Evolutionary conservation across 2,888 invertebrate species (phyloP).

Genomic region (Petrophora chlorosata): DNA sequence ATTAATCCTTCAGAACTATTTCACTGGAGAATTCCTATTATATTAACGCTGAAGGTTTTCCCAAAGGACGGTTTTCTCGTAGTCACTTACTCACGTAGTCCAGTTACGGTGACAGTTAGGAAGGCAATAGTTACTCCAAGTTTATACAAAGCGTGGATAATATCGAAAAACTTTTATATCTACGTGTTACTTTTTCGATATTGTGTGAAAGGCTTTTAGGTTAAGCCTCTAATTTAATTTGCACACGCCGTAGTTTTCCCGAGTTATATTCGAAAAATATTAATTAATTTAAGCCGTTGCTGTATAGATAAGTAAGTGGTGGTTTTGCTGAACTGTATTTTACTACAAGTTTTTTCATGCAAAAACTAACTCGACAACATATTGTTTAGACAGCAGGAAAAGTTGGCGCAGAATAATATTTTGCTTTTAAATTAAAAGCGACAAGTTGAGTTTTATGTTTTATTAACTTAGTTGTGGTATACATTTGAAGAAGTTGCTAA

Average conservation of each 20-base stretch:
- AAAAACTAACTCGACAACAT: slow-evolving; percentile 11
- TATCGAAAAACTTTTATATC: neutral
- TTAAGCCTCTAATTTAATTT: slow-evolving; percentile 21
- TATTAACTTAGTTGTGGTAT: neutral
- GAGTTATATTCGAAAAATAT: slow-evolving; percentile 12
- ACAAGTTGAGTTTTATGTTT: neutral
- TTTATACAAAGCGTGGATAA: neutral
- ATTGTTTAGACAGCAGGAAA: slow-evolving; percentile 17
- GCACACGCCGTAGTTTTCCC: slow-evolving; percentile 1
- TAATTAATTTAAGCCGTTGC: slow-evolving; percentile 14
- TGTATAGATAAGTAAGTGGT: slow-evolving; percentile 4
- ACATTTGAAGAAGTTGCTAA: too few relatives aligned
- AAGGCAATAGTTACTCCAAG: neutral
- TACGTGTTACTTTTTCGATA: slow-evolving; percentile 4
- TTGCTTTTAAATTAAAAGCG: neutral
- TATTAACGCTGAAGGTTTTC: too few relatives aligned
- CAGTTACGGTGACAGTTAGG: too few relatives aligned
- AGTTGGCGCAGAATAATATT: neutral
- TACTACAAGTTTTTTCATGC: slow-evolving; percentile 12
- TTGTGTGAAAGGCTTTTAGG: slow-evolving; percentile 14
- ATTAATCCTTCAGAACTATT: too few relatives aligned
- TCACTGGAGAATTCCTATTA: too few relatives aligned
- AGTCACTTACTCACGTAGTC: too few relatives aligned
- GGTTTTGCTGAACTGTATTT: slow-evolving; percentile 1
- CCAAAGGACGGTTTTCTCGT: too few relatives aligned